Evolutionary conservation across 2,888 invertebrate genomes (phyloP), one percentile per base, ranked within the genome.

Genomic region (Lysandra coridon): DNA sequence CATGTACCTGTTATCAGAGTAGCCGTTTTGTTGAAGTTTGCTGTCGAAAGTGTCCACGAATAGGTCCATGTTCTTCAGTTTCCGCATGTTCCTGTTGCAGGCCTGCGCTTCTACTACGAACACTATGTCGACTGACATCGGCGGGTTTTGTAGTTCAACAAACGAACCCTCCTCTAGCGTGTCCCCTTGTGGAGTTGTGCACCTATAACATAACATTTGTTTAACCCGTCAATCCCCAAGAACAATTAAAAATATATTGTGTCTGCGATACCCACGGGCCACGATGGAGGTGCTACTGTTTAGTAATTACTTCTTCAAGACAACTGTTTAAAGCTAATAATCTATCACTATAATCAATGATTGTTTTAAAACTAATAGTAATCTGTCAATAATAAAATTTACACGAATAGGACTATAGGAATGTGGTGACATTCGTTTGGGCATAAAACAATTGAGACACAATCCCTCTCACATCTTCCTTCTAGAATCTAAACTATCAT

Each of bases 31-130:
- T 30, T 91, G 92, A 62, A 98, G 88, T 85, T 97, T 97, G 83
- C 96, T 96, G 82, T 96, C 96, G 73, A 98, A 90, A 10, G 96
- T 95, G 75, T 95, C 95, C 0, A 97, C 90, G 69, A 98, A 93
- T 4, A 95, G 91, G 85, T 97, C 97, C 78, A 98, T 95, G 84
- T 96, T 97, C 85, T 96, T 96, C 79, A 93, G 95, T 80, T 94
- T 95, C 62, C 95, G 95, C 1, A 98, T 88, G 83, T 97, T 96
- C 82, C 94, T 94, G 91, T 98, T 99, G 89, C 99, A 99, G 5
- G 95, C 92, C 83, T 97, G 97, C 1, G 98, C 98, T 87, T 99
- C 98, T 0, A 99, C 95, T 79, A 99, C 96, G 89, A 99, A 98
- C 79, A 99, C 97, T 0, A 98, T 95, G 90, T 99, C 99, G 2